These are phyloP conservation scores for Cantharis rufa DNA, from an alignment of 2,888 invertebrate species.

Conservation along the genomic window DNA sequence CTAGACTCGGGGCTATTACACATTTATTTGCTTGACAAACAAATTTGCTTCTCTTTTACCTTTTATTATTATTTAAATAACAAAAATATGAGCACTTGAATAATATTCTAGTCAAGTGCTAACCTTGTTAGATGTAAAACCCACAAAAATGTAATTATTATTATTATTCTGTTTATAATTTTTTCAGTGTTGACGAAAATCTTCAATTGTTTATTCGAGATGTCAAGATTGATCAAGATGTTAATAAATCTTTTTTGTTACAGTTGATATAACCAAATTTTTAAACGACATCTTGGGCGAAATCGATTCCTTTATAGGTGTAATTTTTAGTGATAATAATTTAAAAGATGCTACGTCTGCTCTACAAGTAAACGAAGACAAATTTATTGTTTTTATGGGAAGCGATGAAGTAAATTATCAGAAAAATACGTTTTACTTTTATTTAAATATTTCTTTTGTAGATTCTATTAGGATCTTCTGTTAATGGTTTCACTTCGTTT, in stretches of 20 bases:
- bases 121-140: no score
- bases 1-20: no score
- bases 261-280: slow-evolving; percentile 50
- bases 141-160: no score
- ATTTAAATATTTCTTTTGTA: slow-evolving; percentile 45
- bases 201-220: no score
- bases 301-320: slow-evolving; percentile 51
- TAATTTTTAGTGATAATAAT: slow-evolving; percentile 49
- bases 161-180: no score
- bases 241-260: slow-evolving; percentile 27
- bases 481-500: slow-evolving; percentile 68
- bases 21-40: no score
- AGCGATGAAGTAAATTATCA: slow-evolving; percentile 46
- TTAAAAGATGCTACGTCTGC: slow-evolving; percentile 47
- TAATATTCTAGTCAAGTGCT: no score
- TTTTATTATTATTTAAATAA: no score
- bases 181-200: no score
- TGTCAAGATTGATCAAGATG: no score
- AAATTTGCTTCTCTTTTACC: no score
- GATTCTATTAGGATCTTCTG: slow-evolving; percentile 66
- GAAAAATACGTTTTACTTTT: not conserved
- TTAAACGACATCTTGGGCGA: slow-evolving; percentile 51
- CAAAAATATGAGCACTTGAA: no score
- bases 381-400: slow-evolving; percentile 49
- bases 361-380: slow-evolving; percentile 46